Percentiles rank a stretch among this genome's conserved stretches.
phyloP scores from a whole-genome alignment of 2,888 invertebrate genomes.

The Diadegma fenestrale region DNA sequence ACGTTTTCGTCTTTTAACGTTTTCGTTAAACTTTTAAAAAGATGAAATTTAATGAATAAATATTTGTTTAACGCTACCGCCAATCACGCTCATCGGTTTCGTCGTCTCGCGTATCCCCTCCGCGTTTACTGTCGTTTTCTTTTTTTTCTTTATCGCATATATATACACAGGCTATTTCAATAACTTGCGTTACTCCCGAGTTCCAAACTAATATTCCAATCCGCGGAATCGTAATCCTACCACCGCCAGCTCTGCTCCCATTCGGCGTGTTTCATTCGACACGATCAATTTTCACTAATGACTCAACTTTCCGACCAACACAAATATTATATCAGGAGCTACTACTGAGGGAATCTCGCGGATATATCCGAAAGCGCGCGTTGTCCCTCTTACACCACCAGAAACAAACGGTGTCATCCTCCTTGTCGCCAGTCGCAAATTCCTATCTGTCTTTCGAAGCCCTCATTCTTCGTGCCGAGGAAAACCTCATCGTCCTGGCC shows the following conservation, averaged over 20 bases:
- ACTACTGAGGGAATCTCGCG: not conserved
- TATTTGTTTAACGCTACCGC: slow-evolving; percentile 18
- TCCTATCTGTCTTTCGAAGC: slow-evolving; percentile 55
- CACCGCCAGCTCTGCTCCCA: slow-evolving; percentile 44
- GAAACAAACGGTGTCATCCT: slow-evolving; percentile 48
- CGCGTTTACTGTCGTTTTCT: slow-evolving; percentile 30
- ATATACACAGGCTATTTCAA: slow-evolving; percentile 36
- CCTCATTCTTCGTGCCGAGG: slow-evolving; percentile 17
- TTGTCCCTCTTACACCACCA: slow-evolving; percentile 18
- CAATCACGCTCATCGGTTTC: slow-evolving; percentile 1
- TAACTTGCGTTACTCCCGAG: slow-evolving; percentile 31
- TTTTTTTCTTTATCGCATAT: not conserved
- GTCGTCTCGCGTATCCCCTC: slow-evolving; percentile 14
- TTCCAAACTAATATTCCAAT: slow-evolving; percentile 71
- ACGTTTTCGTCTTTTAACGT: not conserved
- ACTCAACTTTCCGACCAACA: slow-evolving; percentile 70
- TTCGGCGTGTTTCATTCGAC: slow-evolving; percentile 67
- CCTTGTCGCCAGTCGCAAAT: slow-evolving; percentile 54
- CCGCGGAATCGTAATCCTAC: slow-evolving; percentile 61
- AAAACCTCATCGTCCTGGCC: slow-evolving; percentile 27
- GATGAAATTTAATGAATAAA: slow-evolving; percentile 8
- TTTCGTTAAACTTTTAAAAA: not conserved
- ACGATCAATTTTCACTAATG: slow-evolving; percentile 74
- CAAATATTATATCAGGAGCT: slow-evolving; percentile 52
- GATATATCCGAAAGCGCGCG: not conserved